These are phyloP conservation scores for Hemicrepidius hirtus DNA, from an alignment of 2,888 invertebrate species.

Conservation along the genomic window DNA sequence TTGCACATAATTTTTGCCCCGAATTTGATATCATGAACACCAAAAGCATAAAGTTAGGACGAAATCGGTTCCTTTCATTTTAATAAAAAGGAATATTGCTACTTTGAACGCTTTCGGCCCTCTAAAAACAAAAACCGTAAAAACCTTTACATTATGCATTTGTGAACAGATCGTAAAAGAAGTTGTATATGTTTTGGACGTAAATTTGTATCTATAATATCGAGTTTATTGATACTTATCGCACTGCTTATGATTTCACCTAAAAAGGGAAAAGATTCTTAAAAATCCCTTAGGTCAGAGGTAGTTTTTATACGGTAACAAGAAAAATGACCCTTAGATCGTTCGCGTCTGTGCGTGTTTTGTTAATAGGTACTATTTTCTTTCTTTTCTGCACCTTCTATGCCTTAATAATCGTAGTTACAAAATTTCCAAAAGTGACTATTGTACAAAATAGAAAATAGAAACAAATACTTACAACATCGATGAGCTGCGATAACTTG, in stretches of 20 bases:
- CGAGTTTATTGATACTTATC: neutral
- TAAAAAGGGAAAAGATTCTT: too few species aligned
- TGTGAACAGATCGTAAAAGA: constrained; percentile 20
- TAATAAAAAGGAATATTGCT: constrained; percentile 19
- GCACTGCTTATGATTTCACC: too few species aligned
- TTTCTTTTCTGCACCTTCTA: too few species aligned
- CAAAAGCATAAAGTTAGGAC: constrained; percentile 3
- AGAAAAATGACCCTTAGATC: too few species aligned
- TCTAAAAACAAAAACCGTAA: constrained; percentile 5
- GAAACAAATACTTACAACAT: constrained; percentile 81
- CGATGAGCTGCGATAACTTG: constrained; percentile 91
- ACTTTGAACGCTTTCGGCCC: constrained; percentile 12
- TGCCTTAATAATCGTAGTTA: too few species aligned
- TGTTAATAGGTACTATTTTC: too few species aligned
- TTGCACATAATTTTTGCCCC: constrained; percentile 9
- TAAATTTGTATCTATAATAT: constrained; percentile 6
- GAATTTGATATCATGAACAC: neutral
- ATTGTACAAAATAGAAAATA: too few species aligned
- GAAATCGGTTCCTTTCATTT: constrained; percentile 9
- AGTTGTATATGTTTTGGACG: constrained; percentile 2
- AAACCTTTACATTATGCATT: constrained; percentile 16
- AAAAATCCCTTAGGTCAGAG: too few species aligned
- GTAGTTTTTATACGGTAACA: too few species aligned
- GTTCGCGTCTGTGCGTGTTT: too few species aligned
- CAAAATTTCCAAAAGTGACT: too few species aligned